phyloP scores from a whole-genome alignment of 2,888 invertebrate species.

The Pollenia labialis region DNA sequence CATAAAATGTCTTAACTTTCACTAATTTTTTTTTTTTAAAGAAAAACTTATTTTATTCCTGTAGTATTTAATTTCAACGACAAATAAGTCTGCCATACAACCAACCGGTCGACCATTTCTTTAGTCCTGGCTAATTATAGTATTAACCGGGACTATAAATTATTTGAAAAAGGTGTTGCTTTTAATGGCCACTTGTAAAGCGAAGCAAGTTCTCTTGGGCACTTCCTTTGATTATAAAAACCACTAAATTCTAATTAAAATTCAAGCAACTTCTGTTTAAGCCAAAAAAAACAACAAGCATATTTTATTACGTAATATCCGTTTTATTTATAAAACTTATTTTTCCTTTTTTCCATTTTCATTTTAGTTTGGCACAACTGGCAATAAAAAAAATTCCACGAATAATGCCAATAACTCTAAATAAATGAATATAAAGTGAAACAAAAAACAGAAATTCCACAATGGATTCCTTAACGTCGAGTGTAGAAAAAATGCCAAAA shows the following conservation, averaged over 20 bases:
- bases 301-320: slow-evolving; percentile 57
- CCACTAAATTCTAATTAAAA: slow-evolving; percentile 63
- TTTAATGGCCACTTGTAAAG: slow-evolving; percentile 33
- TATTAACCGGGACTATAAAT: slow-evolving; percentile 38
- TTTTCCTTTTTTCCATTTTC: slow-evolving; percentile 6
- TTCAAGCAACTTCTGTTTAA: slow-evolving; percentile 39
- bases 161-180: slow-evolving; percentile 21
- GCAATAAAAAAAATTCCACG: background rate
- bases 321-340: slow-evolving; percentile 51
- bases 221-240: slow-evolving; percentile 43
- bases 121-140: slow-evolving; percentile 43
- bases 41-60: background rate
- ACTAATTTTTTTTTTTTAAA: background rate
- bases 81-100: background rate
- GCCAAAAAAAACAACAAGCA: background rate
- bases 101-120: slow-evolving; percentile 1
- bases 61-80: background rate
- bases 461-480: slow-evolving; percentile 59
- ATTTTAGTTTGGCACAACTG: slow-evolving; percentile 39
- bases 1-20: background rate
- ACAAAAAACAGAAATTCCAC: slow-evolving; percentile 35
- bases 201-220: background rate
- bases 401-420: slow-evolving; percentile 30
- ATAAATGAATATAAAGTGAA: slow-evolving; percentile 37
- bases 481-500: slow-evolving; percentile 49